Conservation (phyloP, 1,140 invertebrate species). For the Aphaenogaster floridana region DNA sequence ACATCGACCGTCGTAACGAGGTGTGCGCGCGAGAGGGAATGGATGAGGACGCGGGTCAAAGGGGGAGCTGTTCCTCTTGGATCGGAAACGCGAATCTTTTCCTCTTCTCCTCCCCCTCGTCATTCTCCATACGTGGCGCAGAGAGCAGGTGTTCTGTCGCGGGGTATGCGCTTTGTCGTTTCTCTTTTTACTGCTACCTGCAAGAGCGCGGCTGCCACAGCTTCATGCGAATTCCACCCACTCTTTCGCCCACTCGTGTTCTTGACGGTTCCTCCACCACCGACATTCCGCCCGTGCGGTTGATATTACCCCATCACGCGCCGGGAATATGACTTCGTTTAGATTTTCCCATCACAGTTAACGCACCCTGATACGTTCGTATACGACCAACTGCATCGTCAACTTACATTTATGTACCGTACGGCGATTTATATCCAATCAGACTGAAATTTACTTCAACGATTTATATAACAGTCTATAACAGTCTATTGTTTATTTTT, state of each 20-base stretch:
- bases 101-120: no score
- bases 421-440: constrained; percentile 10
- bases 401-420: constrained; percentile 21
- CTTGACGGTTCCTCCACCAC: background rate
- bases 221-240: constrained; percentile 67
- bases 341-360: constrained; percentile 31
- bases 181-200: constrained; percentile 64
- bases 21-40: constrained; percentile 14
- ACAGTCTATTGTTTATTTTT: background rate
- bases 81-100: constrained; percentile 7
- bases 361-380: constrained; percentile 16
- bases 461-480: constrained; percentile 3
- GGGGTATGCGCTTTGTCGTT: constrained; percentile 61
- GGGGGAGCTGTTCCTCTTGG: constrained; percentile 16
- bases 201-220: background rate
- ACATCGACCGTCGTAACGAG: constrained; percentile 74
- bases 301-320: constrained; percentile 30
- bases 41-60: background rate
- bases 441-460: background rate
- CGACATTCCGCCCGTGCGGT: constrained; percentile 9
- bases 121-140: background rate
- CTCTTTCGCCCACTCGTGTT: background rate
- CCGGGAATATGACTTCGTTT: constrained; percentile 27
- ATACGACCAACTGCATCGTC: background rate
- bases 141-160: constrained; percentile 62